Base-by-base conservation (phyloP, 2,113 vertebrate genomes). In the Tupaia chinensis region DNA sequence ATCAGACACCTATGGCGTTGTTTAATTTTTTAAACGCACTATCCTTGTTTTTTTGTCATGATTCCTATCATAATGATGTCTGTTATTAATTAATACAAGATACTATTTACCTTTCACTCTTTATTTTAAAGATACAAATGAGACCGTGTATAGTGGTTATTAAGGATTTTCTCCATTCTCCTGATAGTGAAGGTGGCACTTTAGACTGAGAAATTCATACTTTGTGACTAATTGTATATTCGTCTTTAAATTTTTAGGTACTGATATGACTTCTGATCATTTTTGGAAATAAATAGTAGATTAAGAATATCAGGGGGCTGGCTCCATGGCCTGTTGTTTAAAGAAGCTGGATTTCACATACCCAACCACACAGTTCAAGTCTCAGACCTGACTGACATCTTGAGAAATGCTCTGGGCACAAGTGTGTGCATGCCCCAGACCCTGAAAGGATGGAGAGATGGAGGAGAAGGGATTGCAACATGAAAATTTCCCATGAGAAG, bases 51-150 rank as follows among this genome's bases (percentile, higher is more conserved):
- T n/a, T 17, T 29, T 56, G 16, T 29, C n/a, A 74, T 74, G 44
- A 29, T 86, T 73, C 81, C 19, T 70, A 44, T 90, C 9, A 69
- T 25, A 60, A 1, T 54, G 27, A 90, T n/a, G 60, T 10, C 12
- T 90, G 7, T 54, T 74, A 74, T 54, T 86, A 54, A 25, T 54
- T 27, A 27, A 32, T 73, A 78, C 0, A 83, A 68, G 27, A 53
- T 1, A 14, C 10, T 2, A 27, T 53, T 61, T 79, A 56, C 60
- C 63, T 72, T 82, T 68, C 73, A 66, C 66, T 88, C 44, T 25
- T 61, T 63, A 54, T 68, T 76, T 86, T 90, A 86, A 82, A 85
- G 68, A 73, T 19, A n/a, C n/a, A n/a, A n/a, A n/a, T n/a, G n/a
- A n/a, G n/a, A n/a, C n/a, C n/a, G 14, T 19, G 5, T 73, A 54